Percentiles rank a stretch among this genome's conserved stretches.
Evolutionary conservation across 2,888 invertebrate species (phyloP).

Genomic region (Zeuzera pyrina): DNA sequence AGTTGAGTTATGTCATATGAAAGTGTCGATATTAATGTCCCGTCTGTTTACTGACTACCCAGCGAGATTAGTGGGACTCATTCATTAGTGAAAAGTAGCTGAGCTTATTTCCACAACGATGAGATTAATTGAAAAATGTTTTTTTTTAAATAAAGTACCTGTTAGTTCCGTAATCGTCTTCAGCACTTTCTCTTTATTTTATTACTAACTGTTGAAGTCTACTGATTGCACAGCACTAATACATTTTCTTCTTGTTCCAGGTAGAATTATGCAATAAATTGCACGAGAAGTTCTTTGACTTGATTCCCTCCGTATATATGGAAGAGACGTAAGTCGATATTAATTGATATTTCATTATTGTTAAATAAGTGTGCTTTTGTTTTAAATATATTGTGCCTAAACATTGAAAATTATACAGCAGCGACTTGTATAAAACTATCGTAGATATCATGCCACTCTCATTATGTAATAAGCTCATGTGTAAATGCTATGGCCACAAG

Average conservation of each 20-base stretch:
- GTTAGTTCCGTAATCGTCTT: no score
- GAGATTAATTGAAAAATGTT: conserved; percentile 2
- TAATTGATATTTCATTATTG: no score
- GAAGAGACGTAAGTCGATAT: conserved; percentile 65
- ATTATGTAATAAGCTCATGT: no score
- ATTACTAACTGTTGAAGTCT: no score
- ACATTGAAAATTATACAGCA: no score
- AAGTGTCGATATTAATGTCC: conserved; percentile 31
- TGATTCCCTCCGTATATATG: conserved; percentile 23
- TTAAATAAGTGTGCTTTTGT: no score
- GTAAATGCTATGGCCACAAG: no score
- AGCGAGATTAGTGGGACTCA: background rate
- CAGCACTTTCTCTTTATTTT: no score
- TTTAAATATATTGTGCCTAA: no score
- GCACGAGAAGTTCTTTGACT: conserved; percentile 58
- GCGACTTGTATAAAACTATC: no score
- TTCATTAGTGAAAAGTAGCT: background rate
- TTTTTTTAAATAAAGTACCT: background rate
- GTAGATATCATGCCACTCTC: no score
- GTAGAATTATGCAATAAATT: conserved; percentile 73
- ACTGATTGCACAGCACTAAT: conserved; percentile 56
- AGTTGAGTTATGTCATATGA: conserved; percentile 4
- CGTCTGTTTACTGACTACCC: conserved; percentile 21
- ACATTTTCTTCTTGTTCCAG: conserved; percentile 70
- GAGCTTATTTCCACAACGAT: background rate